Evolutionary conservation across 2,888 invertebrate species (phyloP).

Genomic region (Metalampra italica): DNA sequence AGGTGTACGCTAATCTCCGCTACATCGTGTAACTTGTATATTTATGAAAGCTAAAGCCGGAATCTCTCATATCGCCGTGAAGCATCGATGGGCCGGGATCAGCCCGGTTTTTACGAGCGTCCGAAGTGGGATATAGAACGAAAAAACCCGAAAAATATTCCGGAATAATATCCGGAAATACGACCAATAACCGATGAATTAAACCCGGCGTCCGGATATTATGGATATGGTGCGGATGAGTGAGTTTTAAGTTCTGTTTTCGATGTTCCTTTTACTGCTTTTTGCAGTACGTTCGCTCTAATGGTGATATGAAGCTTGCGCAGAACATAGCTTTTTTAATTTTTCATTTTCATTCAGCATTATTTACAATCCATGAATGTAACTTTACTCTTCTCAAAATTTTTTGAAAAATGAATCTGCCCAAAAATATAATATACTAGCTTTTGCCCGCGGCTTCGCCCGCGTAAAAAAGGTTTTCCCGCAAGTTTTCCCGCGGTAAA

Average conservation of each 20-base stretch:
- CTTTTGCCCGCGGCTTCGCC: no score
- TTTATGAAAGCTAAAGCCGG: slow-evolving; percentile 33
- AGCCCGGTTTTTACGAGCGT: slow-evolving; percentile 66
- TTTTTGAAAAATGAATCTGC: no score
- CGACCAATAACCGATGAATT: slow-evolving; percentile 61
- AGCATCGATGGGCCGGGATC: slow-evolving; percentile 62
- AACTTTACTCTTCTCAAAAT: no score
- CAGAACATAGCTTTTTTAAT: no score
- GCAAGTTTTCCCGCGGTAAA: no score
- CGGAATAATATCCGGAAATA: slow-evolving; percentile 61
- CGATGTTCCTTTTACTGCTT: not conserved
- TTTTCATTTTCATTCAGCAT: no score
- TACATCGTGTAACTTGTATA: slow-evolving; percentile 18
- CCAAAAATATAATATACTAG: no score
- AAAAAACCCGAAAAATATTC: slow-evolving; percentile 60
- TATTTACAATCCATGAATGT: no score
- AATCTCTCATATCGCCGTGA: slow-evolving; percentile 63
- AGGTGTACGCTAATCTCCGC: no score
- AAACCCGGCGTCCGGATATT: slow-evolving; percentile 28
- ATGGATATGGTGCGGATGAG: slow-evolving; percentile 7
- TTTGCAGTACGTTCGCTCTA: not conserved
- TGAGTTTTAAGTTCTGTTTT: not conserved
- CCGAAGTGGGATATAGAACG: slow-evolving; percentile 41
- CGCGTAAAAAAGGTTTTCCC: no score
- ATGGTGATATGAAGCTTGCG: no score